phyloP scores from a whole-genome alignment of 2,888 invertebrate species.

The Rutpela maculata region DNA sequence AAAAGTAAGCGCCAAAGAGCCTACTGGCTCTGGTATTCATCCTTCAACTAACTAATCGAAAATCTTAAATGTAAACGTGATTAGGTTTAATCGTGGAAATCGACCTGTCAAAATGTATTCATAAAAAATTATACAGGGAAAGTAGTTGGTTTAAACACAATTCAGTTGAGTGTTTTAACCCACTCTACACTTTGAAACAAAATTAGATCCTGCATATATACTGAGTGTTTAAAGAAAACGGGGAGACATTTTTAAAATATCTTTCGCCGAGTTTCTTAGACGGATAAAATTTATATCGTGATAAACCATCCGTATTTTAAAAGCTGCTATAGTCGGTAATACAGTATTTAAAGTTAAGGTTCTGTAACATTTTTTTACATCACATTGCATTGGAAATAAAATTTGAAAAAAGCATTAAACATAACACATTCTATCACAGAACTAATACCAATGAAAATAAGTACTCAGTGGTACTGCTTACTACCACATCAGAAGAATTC shows the following conservation, averaged over 20 bases:
- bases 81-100: conserved; percentile 25
- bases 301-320: conserved; percentile 31
- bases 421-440: conserved; percentile 56
- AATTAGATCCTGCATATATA: conserved; percentile 13
- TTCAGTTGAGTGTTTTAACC: conserved; percentile 9
- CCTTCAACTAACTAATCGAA: neutral
- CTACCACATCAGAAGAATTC: conserved; percentile 42
- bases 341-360: conserved; percentile 42
- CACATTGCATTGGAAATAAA: conserved; percentile 53
- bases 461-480: conserved; percentile 33
- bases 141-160: neutral
- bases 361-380: conserved; percentile 47
- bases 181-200: neutral
- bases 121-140: neutral
- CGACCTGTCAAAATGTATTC: conserved; percentile 14
- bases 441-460: conserved; percentile 53
- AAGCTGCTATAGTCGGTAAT: conserved; percentile 48
- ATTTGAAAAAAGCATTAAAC: conserved; percentile 50
- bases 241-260: conserved; percentile 3
- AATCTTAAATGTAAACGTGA: conserved; percentile 5
- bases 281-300: neutral
- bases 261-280: conserved; percentile 2
- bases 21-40: neutral
- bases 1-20: neutral
- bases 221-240: conserved; percentile 9